Evolutionary conservation across 2,888 invertebrate species (phyloP).

Genomic region (Linnaemya tessellans): DNA sequence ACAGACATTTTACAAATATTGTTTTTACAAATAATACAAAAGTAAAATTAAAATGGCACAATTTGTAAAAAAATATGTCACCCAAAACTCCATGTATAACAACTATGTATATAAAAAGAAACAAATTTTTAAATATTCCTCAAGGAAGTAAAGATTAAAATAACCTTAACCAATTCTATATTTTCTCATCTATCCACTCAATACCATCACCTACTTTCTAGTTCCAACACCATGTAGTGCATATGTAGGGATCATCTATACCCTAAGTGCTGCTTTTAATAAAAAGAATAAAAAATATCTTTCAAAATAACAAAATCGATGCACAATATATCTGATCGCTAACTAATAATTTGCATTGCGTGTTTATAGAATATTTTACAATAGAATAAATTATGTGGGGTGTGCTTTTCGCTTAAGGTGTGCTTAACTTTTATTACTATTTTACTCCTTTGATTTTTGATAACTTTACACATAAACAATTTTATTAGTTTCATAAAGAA

Average conservation of each 20-base stretch:
- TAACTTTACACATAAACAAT: not conserved
- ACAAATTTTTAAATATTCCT: too few species aligned
- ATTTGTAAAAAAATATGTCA: too few species aligned
- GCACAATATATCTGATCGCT: not conserved
- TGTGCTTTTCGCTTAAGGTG: slow-evolving; percentile 35
- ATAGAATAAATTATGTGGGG: slow-evolving; percentile 20
- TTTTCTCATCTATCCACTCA: too few species aligned
- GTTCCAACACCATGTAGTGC: too few species aligned
- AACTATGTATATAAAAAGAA: too few species aligned
- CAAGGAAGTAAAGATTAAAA: too few species aligned
- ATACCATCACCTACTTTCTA: too few species aligned
- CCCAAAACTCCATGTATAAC: too few species aligned
- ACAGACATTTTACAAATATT: not conserved
- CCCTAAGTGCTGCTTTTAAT: too few species aligned
- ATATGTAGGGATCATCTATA: too few species aligned
- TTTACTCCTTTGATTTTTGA: slow-evolving; percentile 4
- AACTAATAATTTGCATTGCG: slow-evolving; percentile 1
- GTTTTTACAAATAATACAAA: not conserved
- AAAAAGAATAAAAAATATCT: too few species aligned
- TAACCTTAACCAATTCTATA: too few species aligned
- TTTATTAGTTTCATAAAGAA: not conserved
- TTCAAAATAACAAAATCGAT: not conserved
- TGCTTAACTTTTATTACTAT: slow-evolving; percentile 6
- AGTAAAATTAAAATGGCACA: not conserved
- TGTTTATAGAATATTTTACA: slow-evolving; percentile 13